A percentile compares a stretch with the other conserved stretches of the same genome.
Conservation (phyloP, 2,797 vertebrate species). For the Propithecus deckenii region DNA sequence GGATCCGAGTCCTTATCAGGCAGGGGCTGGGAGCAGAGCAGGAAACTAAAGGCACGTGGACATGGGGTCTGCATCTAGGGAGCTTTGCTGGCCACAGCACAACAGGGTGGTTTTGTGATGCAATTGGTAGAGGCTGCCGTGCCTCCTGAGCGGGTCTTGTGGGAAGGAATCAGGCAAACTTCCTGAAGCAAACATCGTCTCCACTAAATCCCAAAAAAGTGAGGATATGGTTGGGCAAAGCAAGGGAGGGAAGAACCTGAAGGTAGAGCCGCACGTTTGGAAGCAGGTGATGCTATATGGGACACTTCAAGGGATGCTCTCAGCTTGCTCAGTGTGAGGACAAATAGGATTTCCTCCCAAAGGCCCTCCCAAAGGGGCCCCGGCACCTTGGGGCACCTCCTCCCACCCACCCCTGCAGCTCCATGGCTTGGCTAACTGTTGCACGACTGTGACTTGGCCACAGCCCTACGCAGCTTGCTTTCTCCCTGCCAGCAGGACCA, state of each 20-base stretch:
- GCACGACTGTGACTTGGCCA: background rate
- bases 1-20: background rate
- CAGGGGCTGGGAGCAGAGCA: background rate
- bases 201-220: background rate
- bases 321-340: background rate
- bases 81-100: background rate
- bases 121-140: background rate
- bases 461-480: background rate
- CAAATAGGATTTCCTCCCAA: background rate
- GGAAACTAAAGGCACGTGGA: background rate
- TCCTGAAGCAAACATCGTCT: background rate
- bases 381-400: too few relatives aligned
- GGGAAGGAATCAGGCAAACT: background rate
- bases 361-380: background rate
- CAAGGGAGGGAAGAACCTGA: background rate
- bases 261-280: background rate
- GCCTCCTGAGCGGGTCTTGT: background rate
- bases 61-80: too few relatives aligned
- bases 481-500: background rate
- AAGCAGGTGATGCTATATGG: background rate
- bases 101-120: too few relatives aligned
- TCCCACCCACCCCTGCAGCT: background rate
- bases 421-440: rapidly evolving
- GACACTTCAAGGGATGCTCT: background rate
- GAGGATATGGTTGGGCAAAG: background rate